Percentiles rank a stretch among this genome's conserved stretches.
Evolutionary conservation across 2,797 vertebrate genomes (phyloP).

Genomic region (Somateria mollissima): DNA sequence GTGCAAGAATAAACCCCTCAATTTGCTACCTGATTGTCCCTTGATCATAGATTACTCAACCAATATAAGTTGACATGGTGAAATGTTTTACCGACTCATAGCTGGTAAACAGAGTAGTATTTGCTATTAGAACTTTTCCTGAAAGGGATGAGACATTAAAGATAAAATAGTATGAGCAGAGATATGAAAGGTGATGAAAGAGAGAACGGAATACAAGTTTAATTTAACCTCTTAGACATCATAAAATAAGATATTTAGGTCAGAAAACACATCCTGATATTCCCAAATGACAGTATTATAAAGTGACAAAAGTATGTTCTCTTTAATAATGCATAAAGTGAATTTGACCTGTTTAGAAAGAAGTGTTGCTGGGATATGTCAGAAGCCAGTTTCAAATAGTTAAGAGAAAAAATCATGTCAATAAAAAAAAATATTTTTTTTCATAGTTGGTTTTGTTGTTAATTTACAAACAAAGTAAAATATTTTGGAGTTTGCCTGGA

Average conservation of each 20-base stretch:
- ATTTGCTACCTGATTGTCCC: neutral
- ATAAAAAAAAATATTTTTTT: neutral
- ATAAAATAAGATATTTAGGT: neutral
- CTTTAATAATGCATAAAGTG: neutral
- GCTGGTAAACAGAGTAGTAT: neutral
- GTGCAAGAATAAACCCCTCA: slow-evolving; percentile 15
- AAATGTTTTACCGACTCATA: neutral
- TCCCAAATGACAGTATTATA: neutral
- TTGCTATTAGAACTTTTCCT: neutral
- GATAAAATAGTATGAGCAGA: neutral
- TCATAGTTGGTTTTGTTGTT: neutral
- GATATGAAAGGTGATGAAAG: neutral
- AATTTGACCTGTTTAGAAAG: neutral
- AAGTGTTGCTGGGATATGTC: fast-evolving
- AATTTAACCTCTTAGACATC: slow-evolving; percentile 1
- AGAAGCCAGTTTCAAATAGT: neutral
- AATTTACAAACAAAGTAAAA: neutral
- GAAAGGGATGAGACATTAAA: neutral
- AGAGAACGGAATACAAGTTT: neutral
- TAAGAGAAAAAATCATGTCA: neutral
- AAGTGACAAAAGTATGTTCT: neutral
- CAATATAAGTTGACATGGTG: neutral
- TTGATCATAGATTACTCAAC: slow-evolving; percentile 15
- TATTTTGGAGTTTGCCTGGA: neutral
- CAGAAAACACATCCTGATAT: neutral